Evolutionary conservation across 2,113 vertebrate genomes (phyloP), one percentile per base, ranked within the genome.

Genomic region (Takifugu bimaculatus): DNA sequence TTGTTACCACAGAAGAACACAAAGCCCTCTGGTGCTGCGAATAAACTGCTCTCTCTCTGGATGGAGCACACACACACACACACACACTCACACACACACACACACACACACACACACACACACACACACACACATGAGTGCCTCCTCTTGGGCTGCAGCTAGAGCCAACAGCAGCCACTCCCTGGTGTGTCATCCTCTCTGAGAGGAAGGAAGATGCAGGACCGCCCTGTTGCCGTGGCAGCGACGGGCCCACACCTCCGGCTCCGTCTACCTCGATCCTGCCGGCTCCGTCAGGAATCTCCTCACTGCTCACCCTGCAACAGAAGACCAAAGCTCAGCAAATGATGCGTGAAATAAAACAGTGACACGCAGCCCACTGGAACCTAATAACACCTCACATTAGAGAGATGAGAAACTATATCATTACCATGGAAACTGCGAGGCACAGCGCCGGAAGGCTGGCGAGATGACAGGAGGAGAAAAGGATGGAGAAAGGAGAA

Each of bases 311-410:
- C 81, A 78, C 78, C 78, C 79, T 69, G 5, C 13, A 73, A 77
- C 58, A 63, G 57, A 61, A 71, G 77, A 72, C 54, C 61, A 55
- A 78, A 78, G 56, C 78, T 78, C 67, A 70, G 72, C 85, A 87
- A 90, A 89, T 88, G 86, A 81, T 32, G 84, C 79, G 74, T 89
- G 86, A 89, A 90, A 89, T 88, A 87, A 88, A 90, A 87, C 68
- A 88, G 85, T 82, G 81, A 81, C 85, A 78, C 81, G 77, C 81
- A 75, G 79, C 82, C 81, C 78, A 75, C 75, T 80, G 82, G 80
- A 90, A 86, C 84, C 84, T 84, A 86, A 88, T 85, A 88, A 89
- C 83, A 88, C 85, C 89, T 88, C 86, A 88, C 88, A 86, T 90
- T 87, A 87, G 77, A 77, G 81, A 84, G 83, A 85, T 77, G 80